Conservation (phyloP, 92 coral and sea anemone genomes). For the Phenganax stokvisi region DNA sequence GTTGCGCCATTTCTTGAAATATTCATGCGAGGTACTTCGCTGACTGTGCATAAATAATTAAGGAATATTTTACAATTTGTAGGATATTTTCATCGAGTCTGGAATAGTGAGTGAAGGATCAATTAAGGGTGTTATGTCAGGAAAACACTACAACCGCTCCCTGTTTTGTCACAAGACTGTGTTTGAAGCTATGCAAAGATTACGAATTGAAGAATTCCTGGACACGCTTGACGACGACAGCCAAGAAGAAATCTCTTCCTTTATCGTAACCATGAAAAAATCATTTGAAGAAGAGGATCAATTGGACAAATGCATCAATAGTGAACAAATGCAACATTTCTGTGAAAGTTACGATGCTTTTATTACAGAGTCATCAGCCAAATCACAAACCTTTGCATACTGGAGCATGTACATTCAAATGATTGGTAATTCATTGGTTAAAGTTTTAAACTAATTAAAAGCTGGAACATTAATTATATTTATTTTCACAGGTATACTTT, state of each 20-base stretch:
- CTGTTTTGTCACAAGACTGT: background rate
- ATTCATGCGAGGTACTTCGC: too few relatives aligned
- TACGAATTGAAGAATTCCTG: background rate
- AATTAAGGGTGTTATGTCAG: background rate
- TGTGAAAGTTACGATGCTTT: slow-evolving; percentile 33
- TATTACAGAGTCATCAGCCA: slow-evolving; percentile 19
- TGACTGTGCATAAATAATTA: too few relatives aligned
- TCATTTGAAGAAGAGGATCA: background rate
- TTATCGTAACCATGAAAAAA: background rate
- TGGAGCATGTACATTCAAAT: slow-evolving; percentile 32
- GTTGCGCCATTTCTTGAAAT: background rate
- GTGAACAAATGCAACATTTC: slow-evolving; percentile 15
- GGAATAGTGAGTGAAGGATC: background rate
- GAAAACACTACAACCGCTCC: background rate
- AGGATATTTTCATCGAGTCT: background rate
- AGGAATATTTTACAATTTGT: too few relatives aligned
- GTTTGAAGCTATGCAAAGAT: background rate
- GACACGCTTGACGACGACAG: background rate
- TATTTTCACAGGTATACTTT: background rate
- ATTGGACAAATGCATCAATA: background rate
- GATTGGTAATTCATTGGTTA: background rate
- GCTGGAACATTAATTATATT: too few relatives aligned
- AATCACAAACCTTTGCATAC: slow-evolving; percentile 8
- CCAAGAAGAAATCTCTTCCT: background rate
- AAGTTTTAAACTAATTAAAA: too few relatives aligned